Percentiles rank a stretch among this genome's conserved stretches.
These are phyloP conservation scores for Tetrapedia diversipes DNA, from an alignment of 2,888 invertebrate species.

Conservation along the genomic window DNA sequence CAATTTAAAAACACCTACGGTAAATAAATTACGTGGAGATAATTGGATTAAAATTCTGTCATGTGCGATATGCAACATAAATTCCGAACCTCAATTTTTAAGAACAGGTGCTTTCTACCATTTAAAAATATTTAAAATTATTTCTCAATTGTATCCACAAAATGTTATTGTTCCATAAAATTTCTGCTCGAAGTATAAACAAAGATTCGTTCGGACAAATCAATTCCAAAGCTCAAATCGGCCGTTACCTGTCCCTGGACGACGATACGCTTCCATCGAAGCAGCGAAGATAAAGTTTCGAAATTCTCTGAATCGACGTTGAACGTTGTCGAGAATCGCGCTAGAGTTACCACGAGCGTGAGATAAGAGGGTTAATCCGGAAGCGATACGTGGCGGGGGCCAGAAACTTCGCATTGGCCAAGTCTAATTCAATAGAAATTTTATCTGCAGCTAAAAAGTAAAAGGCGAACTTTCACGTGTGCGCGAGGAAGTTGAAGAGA, in stretches of 20 bases:
- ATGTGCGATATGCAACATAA: too few relatives aligned
- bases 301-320: slow-evolving; percentile 23
- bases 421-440: slow-evolving; percentile 34
- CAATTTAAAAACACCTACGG: too few relatives aligned
- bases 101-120: too few relatives aligned
- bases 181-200: too few relatives aligned
- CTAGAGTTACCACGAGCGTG: slow-evolving; percentile 2
- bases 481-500: not conserved
- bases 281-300: slow-evolving; percentile 10
- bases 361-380: slow-evolving; percentile 30
- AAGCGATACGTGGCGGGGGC: slow-evolving; percentile 23
- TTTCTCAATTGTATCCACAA: too few relatives aligned
- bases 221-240: not conserved
- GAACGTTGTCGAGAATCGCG: slow-evolving; percentile 16
- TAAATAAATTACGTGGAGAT: too few relatives aligned
- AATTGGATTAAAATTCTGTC: too few relatives aligned
- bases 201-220: not conserved
- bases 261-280: not conserved
- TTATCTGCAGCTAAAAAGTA: slow-evolving; percentile 8
- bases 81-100: too few relatives aligned
- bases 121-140: too few relatives aligned
- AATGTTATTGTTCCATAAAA: too few relatives aligned
- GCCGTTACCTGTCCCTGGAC: too few relatives aligned
- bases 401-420: slow-evolving; percentile 12
- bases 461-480: not conserved